Evolutionary conservation across 1,140 invertebrate species (phyloP).

Genomic region (Caenorhabditis briggsae): DNA sequence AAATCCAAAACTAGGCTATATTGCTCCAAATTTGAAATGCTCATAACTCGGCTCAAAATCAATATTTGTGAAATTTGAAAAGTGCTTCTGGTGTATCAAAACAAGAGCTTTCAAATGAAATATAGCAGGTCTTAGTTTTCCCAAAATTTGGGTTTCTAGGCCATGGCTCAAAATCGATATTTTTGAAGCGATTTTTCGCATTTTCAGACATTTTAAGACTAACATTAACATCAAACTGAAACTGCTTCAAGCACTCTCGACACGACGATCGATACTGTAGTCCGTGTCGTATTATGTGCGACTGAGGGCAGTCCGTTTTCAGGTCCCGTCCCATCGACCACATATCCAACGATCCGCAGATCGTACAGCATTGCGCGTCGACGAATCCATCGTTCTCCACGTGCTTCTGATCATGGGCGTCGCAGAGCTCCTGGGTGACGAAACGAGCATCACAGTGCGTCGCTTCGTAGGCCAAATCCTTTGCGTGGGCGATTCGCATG

Average conservation of each 20-base stretch:
- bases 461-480: conserved; percentile 3
- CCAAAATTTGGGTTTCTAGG: too few relatives aligned
- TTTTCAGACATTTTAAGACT: background rate
- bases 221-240: background rate
- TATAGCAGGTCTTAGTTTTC: too few relatives aligned
- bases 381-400: background rate
- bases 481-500: background rate
- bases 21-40: too few relatives aligned
- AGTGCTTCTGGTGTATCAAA: too few relatives aligned
- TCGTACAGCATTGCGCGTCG: background rate
- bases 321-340: background rate
- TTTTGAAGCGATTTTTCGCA: too few relatives aligned
- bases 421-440: background rate
- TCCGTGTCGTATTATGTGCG: conserved; percentile 13
- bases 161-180: too few relatives aligned
- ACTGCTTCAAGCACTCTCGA: background rate
- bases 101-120: too few relatives aligned
- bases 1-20: too few relatives aligned
- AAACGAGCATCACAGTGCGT: conserved; percentile 4
- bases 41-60: too few relatives aligned
- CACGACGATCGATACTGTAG: conserved; percentile 35
- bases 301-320: conserved; percentile 1
- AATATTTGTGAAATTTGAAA: too few relatives aligned
- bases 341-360: conserved; percentile 5
- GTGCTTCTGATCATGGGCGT: background rate